Base-by-base conservation (phyloP, 2,888 invertebrate species). In the Eupithecia tripunctaria region DNA sequence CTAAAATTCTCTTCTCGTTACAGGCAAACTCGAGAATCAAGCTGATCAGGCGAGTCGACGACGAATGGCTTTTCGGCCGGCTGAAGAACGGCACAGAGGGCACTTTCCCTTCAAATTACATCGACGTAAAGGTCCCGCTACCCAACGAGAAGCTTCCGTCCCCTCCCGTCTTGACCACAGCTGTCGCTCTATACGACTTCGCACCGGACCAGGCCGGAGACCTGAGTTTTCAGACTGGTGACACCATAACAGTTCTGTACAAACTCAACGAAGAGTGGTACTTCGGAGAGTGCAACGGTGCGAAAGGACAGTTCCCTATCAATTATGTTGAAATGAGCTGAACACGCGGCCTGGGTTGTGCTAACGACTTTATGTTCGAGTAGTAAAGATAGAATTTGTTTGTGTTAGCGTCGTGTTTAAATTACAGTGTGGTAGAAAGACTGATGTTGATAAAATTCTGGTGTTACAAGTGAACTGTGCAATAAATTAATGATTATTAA, bases 1-100 rank as follows among this genome's bases (percentile, higher is more conserved):
- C 21, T 59, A 27, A 59, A 18, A 29, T 29, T 18, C 60, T 18
- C 8, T 27, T 66, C 47, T 64, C 66, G 67, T 56, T 78, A 59
- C 92, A 97, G 97, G 95, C 95, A 70, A 96, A 96, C 80, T 96
- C 98, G 80, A 95, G 95, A 78, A 96, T 98, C 74, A 95, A 96
- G 79, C 89, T 98, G 82, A 87, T 96, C 80, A 95, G 96, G 82
- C 95, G 96, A 82, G 94, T 98, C 36, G 97, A 97, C 85, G 95
- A 95, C 43, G 97, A 97, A 79, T 98, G 98, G 98, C 91, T 97
- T 78, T 96, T 95, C 85, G 98, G 98, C 8, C 95, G 95, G 80
- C 90, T 96, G 70, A 95, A 95, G 70, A 90, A 88, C 80, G 96
- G 96, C 75, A 94, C 95, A 73, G 96, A 96, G 86, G 98, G 98